Percentiles rank a stretch among this genome's conserved stretches.
Evolutionary conservation across 2,797 vertebrate species (phyloP).

Genomic region (Luscinia megarhynchos): DNA sequence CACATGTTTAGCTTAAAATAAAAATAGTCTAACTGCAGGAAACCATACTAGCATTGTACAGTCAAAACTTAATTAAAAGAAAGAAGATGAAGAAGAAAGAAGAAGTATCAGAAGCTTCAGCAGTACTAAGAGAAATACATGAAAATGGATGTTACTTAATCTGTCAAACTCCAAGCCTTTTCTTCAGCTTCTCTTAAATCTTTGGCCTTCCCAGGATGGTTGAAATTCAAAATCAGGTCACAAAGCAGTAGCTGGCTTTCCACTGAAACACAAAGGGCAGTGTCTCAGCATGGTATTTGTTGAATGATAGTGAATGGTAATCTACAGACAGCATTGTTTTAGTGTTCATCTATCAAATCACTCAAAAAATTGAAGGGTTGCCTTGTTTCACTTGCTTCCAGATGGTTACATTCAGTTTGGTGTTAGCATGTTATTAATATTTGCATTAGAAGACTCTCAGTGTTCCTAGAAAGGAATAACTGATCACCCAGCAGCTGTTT

Average conservation of each 20-base stretch:
- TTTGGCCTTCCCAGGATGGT: slow-evolving; percentile 71
- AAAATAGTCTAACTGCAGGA: not conserved
- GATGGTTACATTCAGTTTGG: not conserved
- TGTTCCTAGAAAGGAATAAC: not conserved
- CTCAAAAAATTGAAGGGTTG: not conserved
- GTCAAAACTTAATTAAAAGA: not conserved
- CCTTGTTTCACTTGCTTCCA: not conserved
- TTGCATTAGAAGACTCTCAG: not conserved
- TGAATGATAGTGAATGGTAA: not conserved
- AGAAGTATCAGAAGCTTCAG: not conserved
- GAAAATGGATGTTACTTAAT: not conserved
- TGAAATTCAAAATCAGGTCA: slow-evolving; percentile 86
- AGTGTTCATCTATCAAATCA: not conserved
- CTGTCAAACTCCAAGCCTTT: slow-evolving; percentile 35
- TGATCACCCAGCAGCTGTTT: not conserved
- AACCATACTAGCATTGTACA: not conserved
- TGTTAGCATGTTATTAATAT: not conserved
- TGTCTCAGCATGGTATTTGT: not conserved
- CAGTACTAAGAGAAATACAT: not conserved
- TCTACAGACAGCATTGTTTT: not conserved
- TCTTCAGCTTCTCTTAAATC: slow-evolving; percentile 57
- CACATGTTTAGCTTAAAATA: not conserved
- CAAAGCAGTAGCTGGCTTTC: slow-evolving; percentile 84
- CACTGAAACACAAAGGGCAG: slow-evolving; percentile 75
- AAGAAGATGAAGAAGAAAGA: not conserved